Percentiles rank a stretch among this genome's conserved stretches.
phyloP scores from a whole-genome alignment of 2,797 vertebrate genomes.

The Buphagus erythrorhynchus region DNA sequence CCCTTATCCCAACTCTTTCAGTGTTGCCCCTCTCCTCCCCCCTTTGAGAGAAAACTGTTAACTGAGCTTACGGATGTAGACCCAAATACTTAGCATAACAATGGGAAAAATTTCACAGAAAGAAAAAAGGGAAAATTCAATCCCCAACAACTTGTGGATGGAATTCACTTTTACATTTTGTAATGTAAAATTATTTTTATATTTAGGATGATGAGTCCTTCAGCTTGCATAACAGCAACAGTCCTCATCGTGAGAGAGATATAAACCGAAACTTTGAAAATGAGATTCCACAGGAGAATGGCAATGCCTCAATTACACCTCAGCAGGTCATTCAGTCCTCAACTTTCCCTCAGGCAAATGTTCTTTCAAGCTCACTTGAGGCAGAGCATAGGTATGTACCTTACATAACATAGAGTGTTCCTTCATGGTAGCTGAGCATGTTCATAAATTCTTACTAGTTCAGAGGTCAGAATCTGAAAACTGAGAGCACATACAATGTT shows the following conservation, averaged over 20 bases:
- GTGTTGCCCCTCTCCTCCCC: no score
- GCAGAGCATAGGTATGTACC: constrained; percentile 81
- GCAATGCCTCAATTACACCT: constrained; percentile 70
- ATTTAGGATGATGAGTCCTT: constrained; percentile 68
- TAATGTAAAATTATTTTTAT: constrained; percentile 13
- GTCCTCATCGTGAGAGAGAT: constrained; percentile 70
- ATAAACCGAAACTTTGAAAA: constrained; percentile 79
- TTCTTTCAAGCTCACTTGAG: constrained; percentile 85
- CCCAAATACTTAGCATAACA: no score
- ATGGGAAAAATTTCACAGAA: no score
- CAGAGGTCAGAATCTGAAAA: neutral
- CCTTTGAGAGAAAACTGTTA: no score
- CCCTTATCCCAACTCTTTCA: no score
- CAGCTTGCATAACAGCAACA: constrained; percentile 76
- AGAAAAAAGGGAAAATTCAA: no score
- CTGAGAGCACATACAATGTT: neutral
- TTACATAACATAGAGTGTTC: neutral
- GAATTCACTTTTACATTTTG: neutral
- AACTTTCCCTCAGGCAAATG: constrained; percentile 74
- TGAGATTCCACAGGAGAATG: constrained; percentile 72
- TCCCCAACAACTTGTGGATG: neutral
- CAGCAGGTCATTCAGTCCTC: constrained; percentile 75
- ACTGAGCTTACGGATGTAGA: no score
- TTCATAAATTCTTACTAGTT: neutral
- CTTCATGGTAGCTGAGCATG: neutral